Percentiles rank a stretch among this genome's conserved stretches.
Evolutionary conservation across 2,113 vertebrate species (phyloP).

Genomic region (Phocoena sinus): DNA sequence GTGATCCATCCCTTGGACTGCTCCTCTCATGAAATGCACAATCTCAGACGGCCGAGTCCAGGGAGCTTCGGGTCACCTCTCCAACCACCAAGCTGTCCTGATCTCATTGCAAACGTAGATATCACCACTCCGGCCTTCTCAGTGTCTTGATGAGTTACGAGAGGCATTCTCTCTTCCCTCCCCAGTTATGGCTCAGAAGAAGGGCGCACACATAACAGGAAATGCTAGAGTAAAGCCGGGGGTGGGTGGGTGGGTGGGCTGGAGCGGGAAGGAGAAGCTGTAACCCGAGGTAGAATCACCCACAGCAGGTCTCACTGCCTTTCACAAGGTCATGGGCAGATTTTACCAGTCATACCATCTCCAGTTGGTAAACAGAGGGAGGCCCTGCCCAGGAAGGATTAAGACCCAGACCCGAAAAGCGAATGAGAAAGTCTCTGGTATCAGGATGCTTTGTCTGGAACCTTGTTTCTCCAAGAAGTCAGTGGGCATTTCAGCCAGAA

Average conservation of each 20-base stretch:
- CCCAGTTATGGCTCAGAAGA: background rate
- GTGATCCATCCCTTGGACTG: slow-evolving; percentile 56
- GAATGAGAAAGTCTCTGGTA: background rate
- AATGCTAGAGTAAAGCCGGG: background rate
- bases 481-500: background rate
- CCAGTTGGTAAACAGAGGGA: background rate
- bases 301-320: background rate
- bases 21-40: slow-evolving; percentile 69
- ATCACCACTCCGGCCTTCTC: slow-evolving; percentile 46
- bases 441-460: background rate
- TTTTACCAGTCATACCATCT: background rate
- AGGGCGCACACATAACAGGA: background rate
- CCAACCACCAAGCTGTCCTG: slow-evolving; percentile 60
- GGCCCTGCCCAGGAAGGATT: background rate
- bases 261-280: background rate
- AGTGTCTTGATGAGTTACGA: background rate
- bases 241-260: too few species aligned
- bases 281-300: background rate
- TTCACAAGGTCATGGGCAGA: background rate
- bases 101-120: slow-evolving; percentile 42
- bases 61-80: background rate
- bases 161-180: background rate
- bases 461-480: background rate
- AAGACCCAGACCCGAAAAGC: background rate
- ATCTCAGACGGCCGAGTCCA: slow-evolving; percentile 17